Conservation (phyloP, 2,113 vertebrate genomes). For the Calyptommatus sinebrachiatus region DNA sequence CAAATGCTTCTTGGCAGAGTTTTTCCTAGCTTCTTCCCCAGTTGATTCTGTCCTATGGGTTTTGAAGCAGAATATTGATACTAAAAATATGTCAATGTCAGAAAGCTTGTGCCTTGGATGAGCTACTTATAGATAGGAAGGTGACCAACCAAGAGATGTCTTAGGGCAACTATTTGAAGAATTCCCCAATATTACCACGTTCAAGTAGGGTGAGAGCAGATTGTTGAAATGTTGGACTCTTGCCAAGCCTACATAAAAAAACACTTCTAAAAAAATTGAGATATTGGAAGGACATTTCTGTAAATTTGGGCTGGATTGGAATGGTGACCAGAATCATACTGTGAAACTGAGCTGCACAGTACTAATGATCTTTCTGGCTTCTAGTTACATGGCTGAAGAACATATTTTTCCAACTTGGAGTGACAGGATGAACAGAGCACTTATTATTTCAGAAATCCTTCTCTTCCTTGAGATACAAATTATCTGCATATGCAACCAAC, state of each 20-base stretch:
- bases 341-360: not conserved
- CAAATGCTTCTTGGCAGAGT: conserved; percentile 6
- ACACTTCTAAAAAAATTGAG: too few relatives aligned
- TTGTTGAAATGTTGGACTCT: too few relatives aligned
- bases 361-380: not conserved
- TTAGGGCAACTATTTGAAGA: not conserved
- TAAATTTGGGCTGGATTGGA: too few relatives aligned
- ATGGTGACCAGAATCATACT: not conserved
- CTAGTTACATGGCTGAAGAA: not conserved
- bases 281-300: not conserved
- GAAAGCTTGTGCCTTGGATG: not conserved
- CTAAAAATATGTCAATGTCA: not conserved
- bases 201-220: not conserved
- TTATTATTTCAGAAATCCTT: not conserved
- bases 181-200: not conserved
- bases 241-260: not conserved
- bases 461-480: not conserved
- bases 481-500: too few relatives aligned
- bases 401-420: not conserved
- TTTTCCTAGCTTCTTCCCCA: not conserved
- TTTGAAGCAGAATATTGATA: not conserved
- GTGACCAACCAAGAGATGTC: not conserved
- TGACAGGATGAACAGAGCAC: not conserved
- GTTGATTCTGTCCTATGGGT: not conserved
- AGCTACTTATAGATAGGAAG: not conserved